phyloP scores from a whole-genome alignment of 2,113 vertebrate species.

The Archocentrus centrarchus region DNA sequence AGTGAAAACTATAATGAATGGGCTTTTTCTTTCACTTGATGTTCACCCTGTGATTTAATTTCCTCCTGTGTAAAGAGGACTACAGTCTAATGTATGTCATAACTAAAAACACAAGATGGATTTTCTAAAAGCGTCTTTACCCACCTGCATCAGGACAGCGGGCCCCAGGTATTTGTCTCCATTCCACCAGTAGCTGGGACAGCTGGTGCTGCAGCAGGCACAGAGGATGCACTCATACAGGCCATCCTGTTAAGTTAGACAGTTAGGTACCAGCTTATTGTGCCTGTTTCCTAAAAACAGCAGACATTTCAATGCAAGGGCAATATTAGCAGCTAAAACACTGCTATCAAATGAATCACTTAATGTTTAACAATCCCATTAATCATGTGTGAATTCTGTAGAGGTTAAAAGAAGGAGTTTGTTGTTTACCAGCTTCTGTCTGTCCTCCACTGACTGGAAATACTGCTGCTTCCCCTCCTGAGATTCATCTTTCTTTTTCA shows the following conservation, averaged over 20 bases:
- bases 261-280: background rate
- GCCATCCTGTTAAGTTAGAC: conserved; percentile 84
- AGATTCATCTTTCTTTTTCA: conserved; percentile 93
- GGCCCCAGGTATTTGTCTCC: conserved; percentile 95
- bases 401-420: background rate
- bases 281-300: background rate
- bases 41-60: too few species aligned
- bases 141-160: conserved; percentile 95
- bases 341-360: background rate
- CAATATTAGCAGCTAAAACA: background rate
- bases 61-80: too few species aligned
- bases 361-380: background rate
- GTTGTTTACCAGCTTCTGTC: conserved; percentile 89
- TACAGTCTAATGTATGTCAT: background rate
- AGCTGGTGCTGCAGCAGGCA: conserved; percentile 97
- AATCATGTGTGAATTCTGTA: background rate
- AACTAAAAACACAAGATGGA: background rate
- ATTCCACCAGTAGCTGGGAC: conserved; percentile 99
- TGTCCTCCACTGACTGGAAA: conserved; percentile 90
- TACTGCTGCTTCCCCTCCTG: conserved; percentile 91
- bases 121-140: background rate
- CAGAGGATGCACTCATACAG: conserved; percentile 97
- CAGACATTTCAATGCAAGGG: background rate
- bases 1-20: too few species aligned
- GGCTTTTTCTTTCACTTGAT: too few species aligned